phyloP scores from a whole-genome alignment of 2,797 vertebrate genomes.

The Mus spretus region DNA sequence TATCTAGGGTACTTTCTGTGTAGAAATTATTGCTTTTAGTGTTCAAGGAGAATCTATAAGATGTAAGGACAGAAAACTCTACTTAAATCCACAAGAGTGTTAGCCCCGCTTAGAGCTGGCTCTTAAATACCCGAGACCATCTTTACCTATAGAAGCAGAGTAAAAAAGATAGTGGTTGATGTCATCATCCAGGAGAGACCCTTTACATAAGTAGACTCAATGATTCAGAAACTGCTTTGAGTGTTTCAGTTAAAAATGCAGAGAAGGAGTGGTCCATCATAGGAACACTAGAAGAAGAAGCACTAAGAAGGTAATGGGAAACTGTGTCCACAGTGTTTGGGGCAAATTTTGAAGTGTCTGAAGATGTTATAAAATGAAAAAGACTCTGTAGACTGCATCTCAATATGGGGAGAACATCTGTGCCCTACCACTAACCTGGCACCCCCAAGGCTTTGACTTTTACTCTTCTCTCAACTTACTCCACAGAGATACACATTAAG shows the following conservation, averaged over 20 bases:
- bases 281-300: neutral
- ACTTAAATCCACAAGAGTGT: neutral
- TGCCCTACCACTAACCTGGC: neutral
- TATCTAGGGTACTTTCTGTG: neutral
- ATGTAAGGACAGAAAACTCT: neutral
- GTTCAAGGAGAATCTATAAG: conserved; percentile 1
- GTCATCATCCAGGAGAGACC: neutral
- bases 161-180: neutral
- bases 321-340: neutral
- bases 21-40: conserved; percentile 33
- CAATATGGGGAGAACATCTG: neutral
- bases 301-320: neutral
- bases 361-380: conserved; percentile 16
- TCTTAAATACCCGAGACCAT: neutral
- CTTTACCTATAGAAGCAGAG: neutral
- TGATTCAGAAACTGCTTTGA: neutral
- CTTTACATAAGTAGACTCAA: neutral
- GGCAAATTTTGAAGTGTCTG: neutral
- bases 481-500: neutral
- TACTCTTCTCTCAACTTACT: neutral
- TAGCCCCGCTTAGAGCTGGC: neutral
- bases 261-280: neutral
- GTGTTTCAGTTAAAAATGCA: neutral
- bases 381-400: neutral
- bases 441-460: neutral